phyloP scores from a whole-genome alignment of 2,797 vertebrate species.

The Falco columbarius region DNA sequence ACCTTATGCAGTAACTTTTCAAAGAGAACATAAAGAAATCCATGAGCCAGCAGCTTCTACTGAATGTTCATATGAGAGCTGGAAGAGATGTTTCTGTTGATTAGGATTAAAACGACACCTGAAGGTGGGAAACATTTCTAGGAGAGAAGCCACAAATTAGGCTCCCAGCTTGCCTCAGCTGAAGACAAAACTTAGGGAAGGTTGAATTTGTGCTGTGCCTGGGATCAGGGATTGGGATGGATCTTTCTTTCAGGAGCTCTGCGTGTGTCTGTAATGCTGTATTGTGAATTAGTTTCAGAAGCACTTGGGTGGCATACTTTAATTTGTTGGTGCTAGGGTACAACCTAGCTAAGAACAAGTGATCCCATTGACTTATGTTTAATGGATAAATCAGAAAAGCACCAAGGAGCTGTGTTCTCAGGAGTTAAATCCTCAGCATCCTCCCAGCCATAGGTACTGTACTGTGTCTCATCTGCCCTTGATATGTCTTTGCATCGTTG shows the following conservation, averaged over 20 bases:
- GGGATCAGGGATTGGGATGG: neutral
- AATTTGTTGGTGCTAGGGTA: neutral
- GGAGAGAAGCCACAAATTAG: neutral
- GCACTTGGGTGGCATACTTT: neutral
- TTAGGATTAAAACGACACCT: neutral
- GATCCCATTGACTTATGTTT: neutral
- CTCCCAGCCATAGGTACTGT: neutral
- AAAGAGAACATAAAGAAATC: neutral
- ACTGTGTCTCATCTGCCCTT: neutral
- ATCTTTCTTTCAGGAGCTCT: neutral
- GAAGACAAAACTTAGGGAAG: neutral
- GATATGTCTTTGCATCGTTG: neutral
- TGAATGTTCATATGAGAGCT: neutral
- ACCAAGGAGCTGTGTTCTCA: neutral
- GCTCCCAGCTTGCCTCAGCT: neutral
- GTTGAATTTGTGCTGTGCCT: neutral
- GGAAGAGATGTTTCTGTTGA: neutral
- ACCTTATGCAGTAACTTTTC: neutral
- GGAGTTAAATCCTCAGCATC: neutral
- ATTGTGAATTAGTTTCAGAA: neutral
- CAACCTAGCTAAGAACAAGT: neutral
- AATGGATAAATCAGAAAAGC: neutral
- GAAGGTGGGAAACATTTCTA: neutral
- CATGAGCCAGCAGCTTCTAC: neutral
- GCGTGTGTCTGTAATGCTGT: fast-evolving